Percentiles rank a stretch among this genome's conserved stretches.
Conservation (phyloP, 2,797 vertebrate species). For the Alosa sapidissima region DNA sequence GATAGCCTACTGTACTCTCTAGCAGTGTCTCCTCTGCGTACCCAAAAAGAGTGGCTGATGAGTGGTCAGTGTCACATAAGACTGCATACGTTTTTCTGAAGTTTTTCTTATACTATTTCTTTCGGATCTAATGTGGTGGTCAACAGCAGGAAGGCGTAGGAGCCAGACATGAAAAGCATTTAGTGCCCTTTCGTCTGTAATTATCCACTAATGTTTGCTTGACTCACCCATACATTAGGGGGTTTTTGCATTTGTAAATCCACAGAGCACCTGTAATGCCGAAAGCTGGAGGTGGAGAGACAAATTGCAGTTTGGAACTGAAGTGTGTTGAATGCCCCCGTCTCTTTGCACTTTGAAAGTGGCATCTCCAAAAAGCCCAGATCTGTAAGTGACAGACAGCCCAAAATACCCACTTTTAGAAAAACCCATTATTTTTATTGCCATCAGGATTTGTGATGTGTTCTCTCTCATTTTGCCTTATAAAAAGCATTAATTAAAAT, state of each 20-base stretch:
- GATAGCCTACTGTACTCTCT: too few species aligned
- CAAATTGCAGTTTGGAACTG: neutral
- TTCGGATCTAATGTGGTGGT: neutral
- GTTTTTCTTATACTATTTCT: neutral
- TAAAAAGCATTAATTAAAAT: slow-evolving; percentile 12
- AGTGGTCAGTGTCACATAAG: neutral
- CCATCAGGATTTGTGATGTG: slow-evolving; percentile 1
- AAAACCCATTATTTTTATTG: neutral
- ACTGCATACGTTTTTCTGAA: neutral
- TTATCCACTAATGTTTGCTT: slow-evolving; percentile 50
- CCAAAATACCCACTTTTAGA: neutral
- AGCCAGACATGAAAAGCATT: neutral
- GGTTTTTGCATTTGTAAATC: neutral
- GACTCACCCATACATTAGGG: neutral
- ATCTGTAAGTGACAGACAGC: neutral
- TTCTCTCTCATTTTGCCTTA: neutral
- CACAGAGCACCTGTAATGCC: neutral
- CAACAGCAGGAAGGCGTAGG: neutral
- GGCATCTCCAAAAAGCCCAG: neutral
- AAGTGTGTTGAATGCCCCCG: neutral
- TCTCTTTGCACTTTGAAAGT: neutral
- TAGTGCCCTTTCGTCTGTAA: slow-evolving; percentile 43
- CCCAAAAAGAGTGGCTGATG: neutral
- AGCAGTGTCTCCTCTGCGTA: neutral
- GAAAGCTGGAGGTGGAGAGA: neutral